Evolutionary conservation across 1,140 invertebrate genomes (phyloP).

Genomic region (Belonocnema kinseyi): DNA sequence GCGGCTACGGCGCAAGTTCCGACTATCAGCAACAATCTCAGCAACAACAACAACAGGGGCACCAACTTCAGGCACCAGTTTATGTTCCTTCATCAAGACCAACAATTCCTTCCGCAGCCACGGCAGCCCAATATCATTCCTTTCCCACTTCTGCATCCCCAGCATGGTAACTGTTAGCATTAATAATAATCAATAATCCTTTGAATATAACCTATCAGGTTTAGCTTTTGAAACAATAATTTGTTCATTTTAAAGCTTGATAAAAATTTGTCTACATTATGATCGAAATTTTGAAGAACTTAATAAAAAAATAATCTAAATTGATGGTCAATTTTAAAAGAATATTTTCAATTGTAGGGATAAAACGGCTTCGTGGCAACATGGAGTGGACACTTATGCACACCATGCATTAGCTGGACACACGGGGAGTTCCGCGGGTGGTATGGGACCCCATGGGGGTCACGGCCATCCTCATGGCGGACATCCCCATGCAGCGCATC

Average conservation of each 20-base stretch:
- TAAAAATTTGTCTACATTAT: no score
- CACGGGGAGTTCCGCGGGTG: conserved; percentile 63
- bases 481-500: conserved; percentile 70
- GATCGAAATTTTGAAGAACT: no score
- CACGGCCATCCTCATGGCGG: conserved; percentile 68
- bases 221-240: no score
- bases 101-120: conserved; percentile 68
- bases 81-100: conserved; percentile 73
- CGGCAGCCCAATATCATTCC: conserved; percentile 70
- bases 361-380: conserved; percentile 73
- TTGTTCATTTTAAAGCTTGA: no score
- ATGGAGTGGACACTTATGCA: conserved; percentile 72
- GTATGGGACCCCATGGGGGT: conserved; percentile 67
- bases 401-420: conserved; percentile 72
- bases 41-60: conserved; percentile 67
- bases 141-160: conserved; percentile 70
- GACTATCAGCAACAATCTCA: conserved; percentile 71
- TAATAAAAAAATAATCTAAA: no score
- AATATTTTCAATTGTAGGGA: conserved; percentile 59
- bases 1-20: conserved; percentile 71
- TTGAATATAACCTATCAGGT: no score
- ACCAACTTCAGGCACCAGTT: conserved; percentile 70
- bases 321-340: not conserved
- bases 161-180: conserved; percentile 62
- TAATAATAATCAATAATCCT: not conserved